A percentile compares a stretch with the other conserved stretches of the same genome.
phyloP scores from a whole-genome alignment of 2,888 invertebrate species.

The Ditula angustiorana region DNA sequence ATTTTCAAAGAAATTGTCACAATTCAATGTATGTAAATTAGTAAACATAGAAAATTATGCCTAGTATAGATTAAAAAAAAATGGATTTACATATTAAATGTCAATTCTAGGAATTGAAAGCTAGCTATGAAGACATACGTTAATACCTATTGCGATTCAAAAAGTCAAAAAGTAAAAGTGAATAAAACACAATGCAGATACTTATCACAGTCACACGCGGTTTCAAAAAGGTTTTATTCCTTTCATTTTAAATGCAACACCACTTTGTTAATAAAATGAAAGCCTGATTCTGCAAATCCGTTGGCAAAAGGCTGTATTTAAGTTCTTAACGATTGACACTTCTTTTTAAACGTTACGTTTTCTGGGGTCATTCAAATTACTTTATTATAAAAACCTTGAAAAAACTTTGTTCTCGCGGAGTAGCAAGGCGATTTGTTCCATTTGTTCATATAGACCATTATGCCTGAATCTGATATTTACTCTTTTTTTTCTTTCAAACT shows the following conservation, averaged over 20 bases:
- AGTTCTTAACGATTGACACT: not conserved
- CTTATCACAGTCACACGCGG: constrained; percentile 36
- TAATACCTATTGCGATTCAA: constrained; percentile 9
- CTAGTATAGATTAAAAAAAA: no score
- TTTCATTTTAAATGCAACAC: constrained; percentile 30
- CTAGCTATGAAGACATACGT: constrained; percentile 2
- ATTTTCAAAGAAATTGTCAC: no score
- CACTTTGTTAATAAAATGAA: constrained; percentile 34
- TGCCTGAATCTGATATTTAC: no score
- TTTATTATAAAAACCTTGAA: no score
- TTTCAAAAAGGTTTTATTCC: constrained; percentile 30
- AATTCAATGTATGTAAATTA: no score
- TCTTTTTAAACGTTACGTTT: not conserved
- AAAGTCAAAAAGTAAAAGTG: constrained; percentile 38
- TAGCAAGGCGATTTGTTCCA: no score
- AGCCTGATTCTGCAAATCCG: constrained; percentile 10
- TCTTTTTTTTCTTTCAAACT: no score
- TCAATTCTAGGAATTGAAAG: not conserved
- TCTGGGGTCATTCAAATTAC: not conserved
- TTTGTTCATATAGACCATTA: no score
- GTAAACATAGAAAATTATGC: no score
- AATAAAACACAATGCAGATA: constrained; percentile 33
- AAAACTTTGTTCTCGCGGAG: no score
- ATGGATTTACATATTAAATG: no score
- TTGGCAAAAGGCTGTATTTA: not conserved